Evolutionary conservation across 2,888 invertebrate species (phyloP).

Genomic region (Drosophila mulleri): DNA sequence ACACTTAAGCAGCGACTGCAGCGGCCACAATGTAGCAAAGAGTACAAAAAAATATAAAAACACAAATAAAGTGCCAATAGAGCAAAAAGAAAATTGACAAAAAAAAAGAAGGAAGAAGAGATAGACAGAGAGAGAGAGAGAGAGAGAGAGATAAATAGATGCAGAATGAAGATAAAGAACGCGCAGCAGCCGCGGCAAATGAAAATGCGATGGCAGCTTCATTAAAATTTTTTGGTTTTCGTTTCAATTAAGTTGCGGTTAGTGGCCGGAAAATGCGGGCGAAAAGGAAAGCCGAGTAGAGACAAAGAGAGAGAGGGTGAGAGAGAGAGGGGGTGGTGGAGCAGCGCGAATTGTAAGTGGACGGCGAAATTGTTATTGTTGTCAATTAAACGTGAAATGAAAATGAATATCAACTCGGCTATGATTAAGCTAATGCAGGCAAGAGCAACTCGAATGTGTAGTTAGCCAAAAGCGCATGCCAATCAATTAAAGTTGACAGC

Average conservation of each 20-base stretch:
- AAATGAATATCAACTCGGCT: constrained; percentile 1
- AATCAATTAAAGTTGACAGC: constrained; percentile 1
- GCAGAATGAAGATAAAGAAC: constrained; percentile 14
- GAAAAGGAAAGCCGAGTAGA: constrained; percentile 1
- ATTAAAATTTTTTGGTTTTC: constrained; percentile 73
- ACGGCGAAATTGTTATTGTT: constrained; percentile 36
- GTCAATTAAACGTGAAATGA: constrained; percentile 32
- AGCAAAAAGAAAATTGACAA: constrained; percentile 9
- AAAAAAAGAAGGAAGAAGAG: neutral
- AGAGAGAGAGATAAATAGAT: neutral
- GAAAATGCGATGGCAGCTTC: constrained; percentile 63
- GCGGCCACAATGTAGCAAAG: constrained; percentile 51
- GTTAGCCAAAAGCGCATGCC: neutral
- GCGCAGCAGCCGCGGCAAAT: constrained; percentile 36
- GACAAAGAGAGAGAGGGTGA: neutral
- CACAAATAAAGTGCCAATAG: constrained; percentile 18
- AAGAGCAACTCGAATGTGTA: neutral
- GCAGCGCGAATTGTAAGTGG: constrained; percentile 4
- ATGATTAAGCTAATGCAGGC: constrained; percentile 7
- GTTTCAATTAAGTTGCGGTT: constrained; percentile 78
- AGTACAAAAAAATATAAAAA: constrained; percentile 12
- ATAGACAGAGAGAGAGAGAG: neutral
- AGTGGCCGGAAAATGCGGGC: constrained; percentile 66
- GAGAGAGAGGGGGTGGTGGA: neutral
- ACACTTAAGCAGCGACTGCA: constrained; percentile 63